Conservation (phyloP, 2,888 invertebrate genomes). For the Mechanitis messenoides region DNA sequence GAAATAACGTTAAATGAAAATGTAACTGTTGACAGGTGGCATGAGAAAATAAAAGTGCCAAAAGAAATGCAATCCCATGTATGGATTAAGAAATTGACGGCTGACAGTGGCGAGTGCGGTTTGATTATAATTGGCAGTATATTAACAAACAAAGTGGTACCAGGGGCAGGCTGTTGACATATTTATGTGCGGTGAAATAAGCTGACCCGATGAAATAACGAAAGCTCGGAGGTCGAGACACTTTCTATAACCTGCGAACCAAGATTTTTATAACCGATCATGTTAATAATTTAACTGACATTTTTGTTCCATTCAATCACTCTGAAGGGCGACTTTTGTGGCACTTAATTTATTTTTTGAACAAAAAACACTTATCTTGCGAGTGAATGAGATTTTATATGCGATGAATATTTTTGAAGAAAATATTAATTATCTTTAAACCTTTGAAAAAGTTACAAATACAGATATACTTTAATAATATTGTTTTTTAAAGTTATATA, state of each 20-base stretch:
- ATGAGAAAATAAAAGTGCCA: conserved; percentile 31
- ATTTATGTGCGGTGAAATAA: conserved; percentile 62
- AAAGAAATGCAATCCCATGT: conserved; percentile 48
- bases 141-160: conserved; percentile 71
- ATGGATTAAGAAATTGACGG: conserved; percentile 65
- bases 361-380: conserved; percentile 9
- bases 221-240: conserved; percentile 69
- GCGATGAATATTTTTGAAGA: background rate
- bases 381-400: conserved; percentile 6
- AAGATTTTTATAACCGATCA: conserved; percentile 73
- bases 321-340: conserved; percentile 18
- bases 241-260: conserved; percentile 67
- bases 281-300: conserved; percentile 73
- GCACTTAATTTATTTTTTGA: conserved; percentile 17
- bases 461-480: too few relatives aligned
- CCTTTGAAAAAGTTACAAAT: too few relatives aligned
- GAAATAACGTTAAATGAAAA: conserved; percentile 21
- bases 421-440: background rate
- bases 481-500: too few relatives aligned
- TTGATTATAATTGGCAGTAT: conserved; percentile 62
- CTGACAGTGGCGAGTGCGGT: conserved; percentile 55
- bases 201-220: conserved; percentile 71
- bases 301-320: conserved; percentile 59
- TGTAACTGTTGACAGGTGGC: conserved; percentile 21
- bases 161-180: conserved; percentile 66